Evolutionary conservation across 2,888 invertebrate genomes (phyloP).

Genomic region (Xestia ashworthii): DNA sequence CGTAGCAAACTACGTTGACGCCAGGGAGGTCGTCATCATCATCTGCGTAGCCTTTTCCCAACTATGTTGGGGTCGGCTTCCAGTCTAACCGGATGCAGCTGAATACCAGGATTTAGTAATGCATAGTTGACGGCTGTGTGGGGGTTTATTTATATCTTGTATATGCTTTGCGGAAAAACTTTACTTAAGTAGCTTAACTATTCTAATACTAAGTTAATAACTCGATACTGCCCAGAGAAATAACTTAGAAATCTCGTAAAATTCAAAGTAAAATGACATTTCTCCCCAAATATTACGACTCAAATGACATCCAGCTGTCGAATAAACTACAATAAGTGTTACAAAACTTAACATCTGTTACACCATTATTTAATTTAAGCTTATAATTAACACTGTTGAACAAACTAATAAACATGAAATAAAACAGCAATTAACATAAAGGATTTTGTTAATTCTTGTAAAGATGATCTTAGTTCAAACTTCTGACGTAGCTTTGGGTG

Average conservation of each 20-base stretch:
- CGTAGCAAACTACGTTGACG: too few relatives aligned
- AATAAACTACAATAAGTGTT: conserved; percentile 18
- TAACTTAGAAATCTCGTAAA: neutral
- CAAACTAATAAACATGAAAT: conserved; percentile 30
- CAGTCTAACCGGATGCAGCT: too few relatives aligned
- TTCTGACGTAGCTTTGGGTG: conserved; percentile 22
- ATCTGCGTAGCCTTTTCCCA: too few relatives aligned
- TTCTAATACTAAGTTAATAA: too few relatives aligned
- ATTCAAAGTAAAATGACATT: neutral
- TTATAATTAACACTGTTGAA: conserved; percentile 23
- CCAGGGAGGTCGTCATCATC: too few relatives aligned
- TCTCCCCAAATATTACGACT: neutral
- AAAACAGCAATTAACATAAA: conserved; percentile 35
- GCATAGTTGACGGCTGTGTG: neutral
- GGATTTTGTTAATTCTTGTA: conserved; percentile 27
- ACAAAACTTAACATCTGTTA: conserved; percentile 1
- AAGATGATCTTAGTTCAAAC: conserved; percentile 31
- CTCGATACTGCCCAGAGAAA: neutral
- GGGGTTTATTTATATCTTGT: neutral
- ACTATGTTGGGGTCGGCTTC: too few relatives aligned
- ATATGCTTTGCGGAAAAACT: neutral
- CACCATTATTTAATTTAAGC: conserved; percentile 9
- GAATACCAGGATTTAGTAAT: too few relatives aligned
- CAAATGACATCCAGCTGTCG: neutral
- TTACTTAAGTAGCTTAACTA: neutral